Base-by-base conservation (phyloP, 2,888 invertebrate species). In the Clusia tigrina region DNA sequence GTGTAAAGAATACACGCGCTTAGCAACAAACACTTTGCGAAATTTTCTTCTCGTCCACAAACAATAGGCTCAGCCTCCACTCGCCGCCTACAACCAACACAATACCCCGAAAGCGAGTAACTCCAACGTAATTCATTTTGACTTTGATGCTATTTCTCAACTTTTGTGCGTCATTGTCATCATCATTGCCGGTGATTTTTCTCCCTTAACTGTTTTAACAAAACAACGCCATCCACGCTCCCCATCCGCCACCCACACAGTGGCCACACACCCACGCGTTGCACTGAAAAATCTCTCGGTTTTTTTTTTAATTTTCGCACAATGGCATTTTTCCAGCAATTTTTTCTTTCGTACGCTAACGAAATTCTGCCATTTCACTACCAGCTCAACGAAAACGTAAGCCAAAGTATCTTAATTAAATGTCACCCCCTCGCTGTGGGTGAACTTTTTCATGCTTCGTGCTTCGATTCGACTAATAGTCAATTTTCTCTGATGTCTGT, bases 351-450 rank as follows among this genome's bases (percentile, higher is more conserved):
- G 12, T 54, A 58, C 46, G 37, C 46, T 17, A 23, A 22, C 24
- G 2, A 20, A 48, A 48, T 10, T 54, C 20, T 25, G n/a, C 26
- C 25, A 17, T 53, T 53, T 23, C 25, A 37, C 56, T 25, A 58
- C 54, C 60, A 24, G 17, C 54, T n/a, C 26, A 46, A 56, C 72
- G 75, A 62, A 66, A 77, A 67, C 38, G n/a, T 32, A 79, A 70
- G 73, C 72, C 78, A 74, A 77, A 77, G 77, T 75, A 74, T 77
- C 78, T 77, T 78, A 77, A 77, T 78, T 77, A 78, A 78, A 78
- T 78, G 78, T 77, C 78, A 78, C 78, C 78, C n/a, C n/a, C 78
- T 74, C 74, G 42, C 17, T 25, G 53, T 18, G 42, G 6, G n/a
- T n/a, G 32, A 9, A 32, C 32, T n/a, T n/a, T n/a, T n/a, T n/a